These are phyloP conservation scores for Campylomormyrus tamandua DNA, from an alignment of 2,113 vertebrate species.

Conservation along the genomic window DNA sequence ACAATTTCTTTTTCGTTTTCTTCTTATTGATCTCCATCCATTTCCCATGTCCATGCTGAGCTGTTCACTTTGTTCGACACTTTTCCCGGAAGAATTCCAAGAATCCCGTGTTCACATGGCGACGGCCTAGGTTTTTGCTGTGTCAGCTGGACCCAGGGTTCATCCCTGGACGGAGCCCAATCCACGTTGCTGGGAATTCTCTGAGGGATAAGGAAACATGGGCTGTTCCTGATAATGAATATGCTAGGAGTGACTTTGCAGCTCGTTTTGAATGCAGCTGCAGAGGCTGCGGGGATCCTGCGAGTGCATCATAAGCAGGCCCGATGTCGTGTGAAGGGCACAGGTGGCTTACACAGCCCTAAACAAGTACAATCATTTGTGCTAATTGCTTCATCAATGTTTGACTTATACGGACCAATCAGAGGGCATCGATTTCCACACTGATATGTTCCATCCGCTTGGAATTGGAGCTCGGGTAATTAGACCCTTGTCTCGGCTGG, in stretches of 20 bases:
- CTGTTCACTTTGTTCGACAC: background rate
- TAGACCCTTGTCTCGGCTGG: slow-evolving; percentile 4
- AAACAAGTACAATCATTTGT: slow-evolving; percentile 15
- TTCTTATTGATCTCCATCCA: background rate
- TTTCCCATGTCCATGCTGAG: background rate
- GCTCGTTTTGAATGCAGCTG: background rate
- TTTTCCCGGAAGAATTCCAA: background rate
- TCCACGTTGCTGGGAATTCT: background rate
- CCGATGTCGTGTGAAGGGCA: background rate
- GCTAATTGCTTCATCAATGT: slow-evolving; percentile 16
- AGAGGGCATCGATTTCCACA: slow-evolving; percentile 4
- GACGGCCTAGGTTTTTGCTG: background rate
- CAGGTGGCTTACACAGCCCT: background rate
- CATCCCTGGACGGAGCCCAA: background rate
- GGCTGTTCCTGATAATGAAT: background rate
- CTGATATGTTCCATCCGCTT: background rate
- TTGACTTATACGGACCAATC: slow-evolving; percentile 4
- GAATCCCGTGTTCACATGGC: background rate
- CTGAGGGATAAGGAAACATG: background rate
- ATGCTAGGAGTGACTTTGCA: background rate
- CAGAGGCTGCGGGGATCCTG: background rate
- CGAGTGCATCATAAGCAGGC: background rate
- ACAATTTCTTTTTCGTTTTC: background rate
- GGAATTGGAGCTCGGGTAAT: background rate
- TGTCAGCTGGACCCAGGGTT: background rate